These are phyloP conservation scores for Telmatochromis sp. DNA, from an alignment of 2,113 vertebrate species.

Conservation along the genomic window DNA sequence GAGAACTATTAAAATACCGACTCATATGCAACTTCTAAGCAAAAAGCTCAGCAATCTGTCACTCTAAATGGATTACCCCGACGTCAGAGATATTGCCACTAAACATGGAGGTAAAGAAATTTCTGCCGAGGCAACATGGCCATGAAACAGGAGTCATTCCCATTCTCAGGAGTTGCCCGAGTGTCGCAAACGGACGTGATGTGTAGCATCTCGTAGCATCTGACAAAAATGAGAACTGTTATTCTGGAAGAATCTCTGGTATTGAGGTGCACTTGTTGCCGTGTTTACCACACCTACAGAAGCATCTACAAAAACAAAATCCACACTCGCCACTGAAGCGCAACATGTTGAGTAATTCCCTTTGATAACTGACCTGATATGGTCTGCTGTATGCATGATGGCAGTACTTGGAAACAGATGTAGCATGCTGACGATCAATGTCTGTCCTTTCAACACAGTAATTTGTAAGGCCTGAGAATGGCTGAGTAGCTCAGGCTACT, in stretches of 20 bases:
- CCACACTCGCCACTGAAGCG: not conserved
- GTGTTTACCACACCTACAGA: not conserved
- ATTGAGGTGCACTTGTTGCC: not conserved
- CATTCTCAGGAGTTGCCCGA: slow-evolving; percentile 20
- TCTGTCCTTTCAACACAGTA: slow-evolving; percentile 45
- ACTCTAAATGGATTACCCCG: slow-evolving; percentile 53
- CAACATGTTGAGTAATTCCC: slow-evolving; percentile 23
- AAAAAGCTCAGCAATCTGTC: slow-evolving; percentile 64
- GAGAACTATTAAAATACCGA: slow-evolving; percentile 44
- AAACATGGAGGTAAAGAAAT: slow-evolving; percentile 48
- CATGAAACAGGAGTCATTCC: not conserved
- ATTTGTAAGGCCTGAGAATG: slow-evolving; percentile 53
- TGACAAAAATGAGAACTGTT: not conserved
- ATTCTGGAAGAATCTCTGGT: not conserved
- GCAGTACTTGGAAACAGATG: slow-evolving; percentile 13
- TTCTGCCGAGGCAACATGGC: slow-evolving; percentile 17
- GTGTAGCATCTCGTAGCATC: not conserved
- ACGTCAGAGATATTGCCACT: slow-evolving; percentile 42
- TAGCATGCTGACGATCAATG: slow-evolving; percentile 47
- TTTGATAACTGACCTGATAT: slow-evolving; percentile 25
- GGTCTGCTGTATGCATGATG: slow-evolving; percentile 25
- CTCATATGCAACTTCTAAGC: slow-evolving; percentile 36
- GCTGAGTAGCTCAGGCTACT: slow-evolving; percentile 33
- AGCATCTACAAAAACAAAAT: not conserved
- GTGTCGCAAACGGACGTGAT: slow-evolving; percentile 27